These are phyloP conservation scores for Okapia johnstoni DNA, from an alignment of 2,113 vertebrate species.

Conservation along the genomic window DNA sequence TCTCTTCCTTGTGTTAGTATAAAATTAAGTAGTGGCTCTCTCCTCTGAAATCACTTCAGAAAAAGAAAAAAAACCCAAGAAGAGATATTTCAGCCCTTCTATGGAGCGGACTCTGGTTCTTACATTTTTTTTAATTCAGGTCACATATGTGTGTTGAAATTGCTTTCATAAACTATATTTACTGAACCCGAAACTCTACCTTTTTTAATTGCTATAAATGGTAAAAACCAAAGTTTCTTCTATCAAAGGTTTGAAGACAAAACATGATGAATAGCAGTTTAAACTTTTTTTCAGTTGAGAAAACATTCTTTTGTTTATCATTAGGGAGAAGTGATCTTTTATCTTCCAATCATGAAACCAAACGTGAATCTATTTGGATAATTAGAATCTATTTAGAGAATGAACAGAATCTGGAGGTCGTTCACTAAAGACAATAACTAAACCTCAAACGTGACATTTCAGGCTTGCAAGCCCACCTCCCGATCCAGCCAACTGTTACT, in stretches of 20 bases:
- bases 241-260: constrained; percentile 79
- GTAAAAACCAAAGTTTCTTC: constrained; percentile 78
- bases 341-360: constrained; percentile 71
- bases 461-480: neutral
- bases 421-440: neutral
- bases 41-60: neutral
- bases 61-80: neutral
- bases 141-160: constrained; percentile 76
- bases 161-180: constrained; percentile 32
- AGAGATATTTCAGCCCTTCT: constrained; percentile 6
- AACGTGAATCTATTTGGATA: neutral
- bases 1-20: neutral
- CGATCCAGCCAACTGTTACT: neutral
- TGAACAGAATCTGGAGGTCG: neutral
- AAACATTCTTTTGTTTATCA: constrained; percentile 80
- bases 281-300: constrained; percentile 73
- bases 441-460: neutral
- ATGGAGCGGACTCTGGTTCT: neutral
- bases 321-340: constrained; percentile 77
- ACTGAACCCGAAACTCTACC: constrained; percentile 61
- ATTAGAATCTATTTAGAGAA: neutral
- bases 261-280: constrained; percentile 72
- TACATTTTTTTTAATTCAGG: constrained; percentile 71
- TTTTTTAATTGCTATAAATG: constrained; percentile 80
- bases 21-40: neutral